Evolutionary conservation across 1,140 invertebrate genomes (phyloP), one percentile per base, ranked within the genome.

Genomic region (Fragariocoptes setiger): DNA sequence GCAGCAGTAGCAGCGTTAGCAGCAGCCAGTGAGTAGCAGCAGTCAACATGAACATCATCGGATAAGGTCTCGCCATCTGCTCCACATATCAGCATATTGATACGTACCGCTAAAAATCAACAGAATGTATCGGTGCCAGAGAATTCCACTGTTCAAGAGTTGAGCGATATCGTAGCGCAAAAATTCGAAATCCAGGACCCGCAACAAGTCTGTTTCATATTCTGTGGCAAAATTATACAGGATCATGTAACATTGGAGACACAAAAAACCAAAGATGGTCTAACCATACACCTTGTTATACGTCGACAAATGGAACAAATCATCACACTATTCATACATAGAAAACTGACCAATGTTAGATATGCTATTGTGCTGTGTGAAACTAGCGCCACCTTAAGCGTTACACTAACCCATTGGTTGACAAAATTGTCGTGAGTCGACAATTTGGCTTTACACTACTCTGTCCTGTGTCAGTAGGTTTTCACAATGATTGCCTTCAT

Each of bases 151-250:
- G n/a, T 31, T 8, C 25, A 31, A n/a, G 25, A 31, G 8, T 31
- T 31, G 25, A 31, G 25, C 8, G 8, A n/a, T 31, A 31, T 8
- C 8, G n/a, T n/a, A 8, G 25, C 25, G 8, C 8, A 31, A 31
- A 8, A 8, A 31, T 31, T 31, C n/a, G 25, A 31, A n/a, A n/a
- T 31, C n/a, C 8, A 31, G n/a, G 71, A 82, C 46, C 62, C 72
- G 4, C 85, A 92, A 49, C 76, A 85, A 53, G 58, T 95, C 46
- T 92, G 86, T 57, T 62, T 99, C 13, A 97, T 99, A 51, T 99
- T 95, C 65, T 85, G 86, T 57, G 92, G 92, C 21, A 95, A 97
- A 67, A 99, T 99, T 44, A 72, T 99, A 67, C 97, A 97, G 58
- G 90, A 99, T 63, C 66, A 67, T 48, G 90, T 97, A 53, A 76